phyloP scores from a whole-genome alignment of 2,888 invertebrate genomes.

The Polylopha cassiicola region DNA sequence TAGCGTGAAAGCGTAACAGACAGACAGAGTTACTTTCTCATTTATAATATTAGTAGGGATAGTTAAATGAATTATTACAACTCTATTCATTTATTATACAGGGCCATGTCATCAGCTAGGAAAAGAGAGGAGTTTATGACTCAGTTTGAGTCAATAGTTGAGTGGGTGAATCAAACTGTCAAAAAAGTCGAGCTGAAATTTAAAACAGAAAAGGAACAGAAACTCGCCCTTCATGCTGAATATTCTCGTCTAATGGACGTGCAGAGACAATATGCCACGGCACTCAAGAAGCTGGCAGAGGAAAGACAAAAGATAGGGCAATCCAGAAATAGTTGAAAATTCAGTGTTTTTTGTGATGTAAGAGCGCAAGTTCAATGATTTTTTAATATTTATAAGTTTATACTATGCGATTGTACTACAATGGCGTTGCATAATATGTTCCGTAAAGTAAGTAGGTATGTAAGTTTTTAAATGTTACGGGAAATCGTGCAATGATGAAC shows the following conservation, averaged over 20 bases:
- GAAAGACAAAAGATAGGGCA: constrained; percentile 50
- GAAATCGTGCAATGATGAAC: too few relatives aligned
- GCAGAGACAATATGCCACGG: constrained; percentile 66
- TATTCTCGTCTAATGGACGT: constrained; percentile 63
- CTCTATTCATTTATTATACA: too few relatives aligned
- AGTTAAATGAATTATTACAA: constrained; percentile 25
- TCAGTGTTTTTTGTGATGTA: not conserved
- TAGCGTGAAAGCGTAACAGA: too few relatives aligned
- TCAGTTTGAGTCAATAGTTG: constrained; percentile 93
- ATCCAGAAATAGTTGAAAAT: constrained; percentile 28
- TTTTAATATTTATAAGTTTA: constrained; percentile 9
- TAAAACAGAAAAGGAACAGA: constrained; percentile 55
- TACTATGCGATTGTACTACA: too few relatives aligned
- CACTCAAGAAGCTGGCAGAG: constrained; percentile 59
- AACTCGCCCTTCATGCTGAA: constrained; percentile 53
- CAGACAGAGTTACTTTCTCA: too few relatives aligned
- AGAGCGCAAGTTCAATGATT: constrained; percentile 14
- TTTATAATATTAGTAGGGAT: too few relatives aligned
- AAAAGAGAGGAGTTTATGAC: constrained; percentile 92
- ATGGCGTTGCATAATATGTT: too few relatives aligned
- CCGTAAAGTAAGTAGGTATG: too few relatives aligned
- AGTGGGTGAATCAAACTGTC: constrained; percentile 91
- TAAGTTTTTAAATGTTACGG: not conserved
- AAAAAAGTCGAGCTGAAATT: constrained; percentile 82
- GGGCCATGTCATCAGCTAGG: constrained; percentile 88